A percentile compares a stretch with the other conserved stretches of the same genome.
These are phyloP conservation scores for Gobionotothen gibberifrons DNA, from an alignment of 2,797 vertebrate genomes.

Conservation along the genomic window DNA sequence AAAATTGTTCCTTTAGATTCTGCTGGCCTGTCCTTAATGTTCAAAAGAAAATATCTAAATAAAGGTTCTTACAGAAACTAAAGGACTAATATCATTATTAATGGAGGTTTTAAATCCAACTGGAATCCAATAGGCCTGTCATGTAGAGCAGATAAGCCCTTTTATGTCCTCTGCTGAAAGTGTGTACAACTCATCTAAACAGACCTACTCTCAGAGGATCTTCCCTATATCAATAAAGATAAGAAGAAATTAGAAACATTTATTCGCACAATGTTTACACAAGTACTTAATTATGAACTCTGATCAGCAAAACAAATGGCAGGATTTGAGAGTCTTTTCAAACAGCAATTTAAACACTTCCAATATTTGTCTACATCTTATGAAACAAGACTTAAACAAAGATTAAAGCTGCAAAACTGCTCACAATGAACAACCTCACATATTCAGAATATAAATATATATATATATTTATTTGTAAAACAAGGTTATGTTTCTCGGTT, in stretches of 20 bases:
- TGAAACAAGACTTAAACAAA: constrained; percentile 11
- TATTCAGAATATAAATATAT: too few relatives aligned
- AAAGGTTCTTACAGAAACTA: background rate
- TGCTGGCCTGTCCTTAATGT: too few relatives aligned
- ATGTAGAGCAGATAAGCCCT: constrained; percentile 14
- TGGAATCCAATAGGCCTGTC: background rate
- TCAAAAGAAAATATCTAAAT: too few relatives aligned
- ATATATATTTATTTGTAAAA: too few relatives aligned
- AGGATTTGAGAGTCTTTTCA: constrained; percentile 13
- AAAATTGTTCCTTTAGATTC: too few relatives aligned
- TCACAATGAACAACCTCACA: too few relatives aligned
- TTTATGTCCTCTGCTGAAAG: constrained; percentile 19
- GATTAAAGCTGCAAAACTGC: background rate
- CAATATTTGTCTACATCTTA: constrained; percentile 43
- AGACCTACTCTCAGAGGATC: constrained; percentile 6
- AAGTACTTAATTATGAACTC: constrained; percentile 47
- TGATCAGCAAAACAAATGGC: constrained; percentile 36
- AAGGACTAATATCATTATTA: background rate
- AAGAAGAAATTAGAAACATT: constrained; percentile 54
- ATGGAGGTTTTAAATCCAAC: constrained; percentile 5
- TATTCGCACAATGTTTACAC: constrained; percentile 53
- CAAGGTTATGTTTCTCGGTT: too few relatives aligned
- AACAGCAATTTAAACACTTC: constrained; percentile 23
- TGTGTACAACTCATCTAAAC: constrained; percentile 28
- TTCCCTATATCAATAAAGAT: constrained; percentile 24